Evolutionary conservation across 2,888 invertebrate species (phyloP), one percentile per base, ranked within the genome.

Genomic region (Lomographa bimaculata): DNA sequence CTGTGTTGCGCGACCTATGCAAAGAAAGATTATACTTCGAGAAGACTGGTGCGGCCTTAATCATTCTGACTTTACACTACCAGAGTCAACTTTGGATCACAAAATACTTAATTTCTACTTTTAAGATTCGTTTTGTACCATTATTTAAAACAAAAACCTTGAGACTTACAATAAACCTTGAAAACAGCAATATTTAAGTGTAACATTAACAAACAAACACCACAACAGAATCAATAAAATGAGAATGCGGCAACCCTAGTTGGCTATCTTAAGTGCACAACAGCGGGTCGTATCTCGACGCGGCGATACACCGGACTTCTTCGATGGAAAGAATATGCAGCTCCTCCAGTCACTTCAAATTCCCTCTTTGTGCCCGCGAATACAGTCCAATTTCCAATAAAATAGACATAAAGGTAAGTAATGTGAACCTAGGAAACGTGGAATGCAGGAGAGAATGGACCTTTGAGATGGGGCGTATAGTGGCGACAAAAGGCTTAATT

Each of bases 241-340:
- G 45, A 39, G 45, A 49, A 50, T 49, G 52, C 39, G 20, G 39
- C 64, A 73, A 57, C 75, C 76, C 73, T 76, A 60, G 46, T 46
- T 47, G 58, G 59, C 57, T 62, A 67, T 65, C 61, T 69, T 70
- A 73, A 78, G 71, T 74, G 71, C 69, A 72, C 74, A 73, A 70
- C 69, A 60, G 66, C 58, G 59, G 46, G 50, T 63, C 62, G 68
- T 74, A 74, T 77, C 76, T 71, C 57, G 51, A 57, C 64, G 41
- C 64, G 41, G 58, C 61, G 65, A 72, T 71, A 73, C 72, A 71
- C 69, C 63, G 66, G 63, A 72, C 69, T 63, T 63, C 54, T 54
- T 59, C 54, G 50, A 49, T 50, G 42, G 50, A 64, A 71, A 68
- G 60, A 70, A 65, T 64, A 60, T 62, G 57, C 58, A 53, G 54